Conservation (phyloP, 2,888 invertebrate species). For the Pammene aurita region DNA sequence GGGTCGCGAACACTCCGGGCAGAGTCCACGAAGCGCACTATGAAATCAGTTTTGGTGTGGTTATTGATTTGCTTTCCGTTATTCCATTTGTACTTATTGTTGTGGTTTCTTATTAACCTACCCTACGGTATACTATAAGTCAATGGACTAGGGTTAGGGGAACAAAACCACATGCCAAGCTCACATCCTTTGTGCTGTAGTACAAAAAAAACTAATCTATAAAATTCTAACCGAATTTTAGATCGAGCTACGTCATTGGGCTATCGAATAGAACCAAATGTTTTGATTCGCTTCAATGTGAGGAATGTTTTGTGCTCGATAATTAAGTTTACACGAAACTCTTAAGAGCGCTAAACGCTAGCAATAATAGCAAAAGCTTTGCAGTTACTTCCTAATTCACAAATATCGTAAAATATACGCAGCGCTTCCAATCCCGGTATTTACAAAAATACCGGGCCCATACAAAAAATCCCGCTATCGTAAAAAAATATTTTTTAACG, state of each 20-base stretch:
- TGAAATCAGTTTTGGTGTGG: too few species aligned
- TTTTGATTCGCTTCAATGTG: conserved; percentile 15
- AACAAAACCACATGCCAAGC: background rate
- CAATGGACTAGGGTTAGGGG: background rate
- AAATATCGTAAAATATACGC: background rate
- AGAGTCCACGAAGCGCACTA: too few species aligned
- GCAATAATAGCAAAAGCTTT: conserved; percentile 25
- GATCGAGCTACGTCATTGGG: background rate
- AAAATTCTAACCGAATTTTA: background rate
- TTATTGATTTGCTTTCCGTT: too few species aligned
- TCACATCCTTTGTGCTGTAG: background rate
- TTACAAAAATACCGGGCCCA: too few species aligned
- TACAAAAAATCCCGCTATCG: too few species aligned
- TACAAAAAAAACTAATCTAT: too few species aligned
- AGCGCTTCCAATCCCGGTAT: too few species aligned
- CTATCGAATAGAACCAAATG: conserved; percentile 7
- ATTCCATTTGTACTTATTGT: too few species aligned
- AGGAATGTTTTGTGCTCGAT: conserved; percentile 32
- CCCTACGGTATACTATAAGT: too few species aligned
- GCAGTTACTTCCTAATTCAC: conserved; percentile 29
- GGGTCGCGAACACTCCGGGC: too few species aligned
- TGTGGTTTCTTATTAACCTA: too few species aligned
- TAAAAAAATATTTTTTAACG: too few species aligned
- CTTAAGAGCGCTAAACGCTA: conserved; percentile 29
- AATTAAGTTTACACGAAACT: conserved; percentile 34